Evolutionary conservation across 1,140 invertebrate species (phyloP).

Genomic region (Solen grandis): DNA sequence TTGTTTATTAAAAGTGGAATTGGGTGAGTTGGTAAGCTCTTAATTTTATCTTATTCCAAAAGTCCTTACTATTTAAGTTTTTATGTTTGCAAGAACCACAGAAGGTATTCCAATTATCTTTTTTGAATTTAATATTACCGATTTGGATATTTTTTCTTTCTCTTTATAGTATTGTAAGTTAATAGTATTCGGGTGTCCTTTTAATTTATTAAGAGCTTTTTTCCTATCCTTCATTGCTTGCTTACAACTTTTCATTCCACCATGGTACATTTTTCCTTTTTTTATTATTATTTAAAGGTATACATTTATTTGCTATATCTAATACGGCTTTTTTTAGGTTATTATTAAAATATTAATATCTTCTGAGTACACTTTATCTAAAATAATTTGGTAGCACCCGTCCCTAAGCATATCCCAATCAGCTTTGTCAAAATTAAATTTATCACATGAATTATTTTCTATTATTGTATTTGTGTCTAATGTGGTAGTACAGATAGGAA

Average conservation of each 20-base stretch:
- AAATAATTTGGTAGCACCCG: neutral
- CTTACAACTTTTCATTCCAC: neutral
- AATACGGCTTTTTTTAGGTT: neutral
- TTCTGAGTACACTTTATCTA: neutral
- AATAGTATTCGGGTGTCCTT: neutral
- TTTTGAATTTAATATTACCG: neutral
- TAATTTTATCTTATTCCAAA: neutral
- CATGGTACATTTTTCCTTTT: too few species aligned
- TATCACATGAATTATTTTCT: neutral
- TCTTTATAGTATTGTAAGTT: neutral
- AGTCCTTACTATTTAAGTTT: neutral
- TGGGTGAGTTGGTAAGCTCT: neutral
- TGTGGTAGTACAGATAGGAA: too few species aligned
- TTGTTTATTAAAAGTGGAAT: neutral
- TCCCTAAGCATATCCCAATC: neutral
- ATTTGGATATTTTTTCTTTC: neutral
- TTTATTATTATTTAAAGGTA: neutral
- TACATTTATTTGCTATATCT: neutral
- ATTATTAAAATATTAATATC: neutral
- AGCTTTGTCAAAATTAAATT: too few species aligned
- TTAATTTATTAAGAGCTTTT: slow-evolving; percentile 2
- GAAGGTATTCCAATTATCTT: neutral
- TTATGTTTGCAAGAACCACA: neutral
- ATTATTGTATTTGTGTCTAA: too few species aligned
- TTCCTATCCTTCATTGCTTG: neutral